Evolutionary conservation across 2,797 vertebrate species (phyloP).

Genomic region (Onychomys torridus): DNA sequence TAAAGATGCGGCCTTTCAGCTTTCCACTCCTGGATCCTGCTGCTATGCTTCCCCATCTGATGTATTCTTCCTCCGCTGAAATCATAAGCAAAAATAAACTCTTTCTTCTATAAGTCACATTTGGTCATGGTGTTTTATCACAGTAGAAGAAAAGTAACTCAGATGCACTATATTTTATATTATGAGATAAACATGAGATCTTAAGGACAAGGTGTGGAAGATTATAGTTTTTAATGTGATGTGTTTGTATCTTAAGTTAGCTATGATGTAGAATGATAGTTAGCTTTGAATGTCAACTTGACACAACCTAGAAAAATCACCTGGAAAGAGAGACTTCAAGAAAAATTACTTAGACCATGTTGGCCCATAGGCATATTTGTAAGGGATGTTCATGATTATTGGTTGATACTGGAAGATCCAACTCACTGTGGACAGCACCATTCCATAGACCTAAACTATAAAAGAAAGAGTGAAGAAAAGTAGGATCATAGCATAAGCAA

Average conservation of each 20-base stretch:
- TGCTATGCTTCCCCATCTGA: not conserved
- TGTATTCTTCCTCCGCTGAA: not conserved
- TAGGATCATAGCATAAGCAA: not conserved
- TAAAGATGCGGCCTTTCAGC: not conserved
- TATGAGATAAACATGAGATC: not conserved
- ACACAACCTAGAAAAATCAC: not conserved
- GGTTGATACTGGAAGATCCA: not conserved
- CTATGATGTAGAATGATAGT: not conserved
- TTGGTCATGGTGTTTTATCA: not conserved
- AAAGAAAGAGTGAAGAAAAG: not conserved
- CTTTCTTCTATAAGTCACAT: not conserved
- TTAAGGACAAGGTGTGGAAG: not conserved
- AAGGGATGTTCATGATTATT: not conserved
- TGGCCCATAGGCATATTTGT: not conserved
- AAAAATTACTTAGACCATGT: not conserved
- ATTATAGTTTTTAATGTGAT: not conserved
- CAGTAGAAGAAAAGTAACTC: not conserved
- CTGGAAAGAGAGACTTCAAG: not conserved
- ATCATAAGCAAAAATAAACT: not conserved
- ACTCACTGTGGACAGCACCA: not conserved
- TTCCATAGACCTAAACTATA: not conserved
- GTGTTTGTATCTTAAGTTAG: not conserved
- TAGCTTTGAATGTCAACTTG: not conserved
- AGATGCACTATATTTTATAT: not conserved
- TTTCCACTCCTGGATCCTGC: not conserved